Evolutionary conservation across 2,113 vertebrate genomes (phyloP).

Genomic region (Lates calcarifer): DNA sequence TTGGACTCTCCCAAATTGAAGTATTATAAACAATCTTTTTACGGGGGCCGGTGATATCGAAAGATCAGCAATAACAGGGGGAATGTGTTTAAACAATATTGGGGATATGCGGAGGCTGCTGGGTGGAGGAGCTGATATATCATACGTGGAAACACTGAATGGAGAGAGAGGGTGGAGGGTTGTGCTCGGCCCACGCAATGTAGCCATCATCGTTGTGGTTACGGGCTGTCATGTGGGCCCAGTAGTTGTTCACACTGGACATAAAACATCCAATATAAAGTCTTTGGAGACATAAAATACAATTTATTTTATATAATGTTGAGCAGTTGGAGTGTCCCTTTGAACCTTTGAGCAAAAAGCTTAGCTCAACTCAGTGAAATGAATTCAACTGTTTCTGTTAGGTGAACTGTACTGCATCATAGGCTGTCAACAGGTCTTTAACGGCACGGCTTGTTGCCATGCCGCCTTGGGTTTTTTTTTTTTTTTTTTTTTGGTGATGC

Average conservation of each 20-base stretch:
- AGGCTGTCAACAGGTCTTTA: constrained; percentile 69
- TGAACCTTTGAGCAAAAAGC: constrained; percentile 48
- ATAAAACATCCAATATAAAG: constrained; percentile 59
- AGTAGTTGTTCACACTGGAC: constrained; percentile 31
- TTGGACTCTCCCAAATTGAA: constrained; percentile 83
- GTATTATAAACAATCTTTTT: constrained; percentile 83
- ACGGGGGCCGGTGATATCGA: constrained; percentile 72
- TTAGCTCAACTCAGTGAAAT: constrained; percentile 30
- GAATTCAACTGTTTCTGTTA: constrained; percentile 40
- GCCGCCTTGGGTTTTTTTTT: constrained; percentile 50
- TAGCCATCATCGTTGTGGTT: constrained; percentile 52
- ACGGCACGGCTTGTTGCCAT: constrained; percentile 51
- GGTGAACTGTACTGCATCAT: constrained; percentile 57
- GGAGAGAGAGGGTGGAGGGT: constrained; percentile 29
- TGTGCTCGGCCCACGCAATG: constrained; percentile 6
- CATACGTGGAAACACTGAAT: constrained; percentile 59
- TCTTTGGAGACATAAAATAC: constrained; percentile 38
- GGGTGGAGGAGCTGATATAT: constrained; percentile 60
- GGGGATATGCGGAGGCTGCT: constrained; percentile 56
- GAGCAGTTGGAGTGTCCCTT: constrained; percentile 32
- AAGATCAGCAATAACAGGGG: constrained; percentile 76
- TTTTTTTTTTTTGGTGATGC: constrained; percentile 57
- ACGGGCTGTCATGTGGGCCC: constrained; percentile 21
- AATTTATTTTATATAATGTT: constrained; percentile 45
- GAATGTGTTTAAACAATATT: constrained; percentile 74